A percentile compares a stretch with the other conserved stretches of the same genome.
phyloP scores from a whole-genome alignment of 2,888 invertebrate genomes.

The Parnassius mnemosyne region DNA sequence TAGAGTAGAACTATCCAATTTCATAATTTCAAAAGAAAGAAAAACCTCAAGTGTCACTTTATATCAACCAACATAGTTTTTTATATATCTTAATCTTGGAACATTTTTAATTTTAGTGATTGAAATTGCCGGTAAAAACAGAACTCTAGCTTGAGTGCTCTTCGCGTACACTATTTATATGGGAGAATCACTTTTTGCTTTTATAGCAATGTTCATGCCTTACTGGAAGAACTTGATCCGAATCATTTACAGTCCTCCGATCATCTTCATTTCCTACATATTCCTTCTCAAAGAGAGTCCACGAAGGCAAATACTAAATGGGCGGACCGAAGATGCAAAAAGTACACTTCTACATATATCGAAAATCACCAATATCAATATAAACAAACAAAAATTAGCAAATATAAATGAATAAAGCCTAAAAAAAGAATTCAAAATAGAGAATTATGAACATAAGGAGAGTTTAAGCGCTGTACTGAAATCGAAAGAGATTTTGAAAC shows the following conservation, averaged over 20 bases:
- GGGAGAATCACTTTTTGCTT: constrained; percentile 57
- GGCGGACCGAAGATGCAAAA: constrained; percentile 54
- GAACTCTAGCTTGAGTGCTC: constrained; percentile 56
- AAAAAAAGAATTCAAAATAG: constrained; percentile 53
- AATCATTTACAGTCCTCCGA: constrained; percentile 55
- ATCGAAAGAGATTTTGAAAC: constrained; percentile 53
- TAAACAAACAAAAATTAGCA: constrained; percentile 47
- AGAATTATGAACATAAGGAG: constrained; percentile 47
- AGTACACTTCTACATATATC: constrained; percentile 47
- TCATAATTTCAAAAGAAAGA: too few relatives aligned
- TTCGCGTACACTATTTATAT: constrained; percentile 57
- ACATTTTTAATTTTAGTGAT: constrained; percentile 47
- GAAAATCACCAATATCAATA: constrained; percentile 50
- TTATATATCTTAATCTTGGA: too few relatives aligned
- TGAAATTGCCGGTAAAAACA: constrained; percentile 54
- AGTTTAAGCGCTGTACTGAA: constrained; percentile 45
- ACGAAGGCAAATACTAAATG: constrained; percentile 61
- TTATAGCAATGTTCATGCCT: constrained; percentile 55
- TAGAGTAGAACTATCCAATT: too few relatives aligned
- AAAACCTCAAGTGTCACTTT: too few relatives aligned
- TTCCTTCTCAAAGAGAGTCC: constrained; percentile 58
- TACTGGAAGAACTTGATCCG: constrained; percentile 59
- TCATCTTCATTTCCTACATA: constrained; percentile 49
- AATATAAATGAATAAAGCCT: constrained; percentile 44
- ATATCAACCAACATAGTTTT: too few relatives aligned